Conservation (phyloP, 64 coral and sea anemone species). For the Porites australiensis region DNA sequence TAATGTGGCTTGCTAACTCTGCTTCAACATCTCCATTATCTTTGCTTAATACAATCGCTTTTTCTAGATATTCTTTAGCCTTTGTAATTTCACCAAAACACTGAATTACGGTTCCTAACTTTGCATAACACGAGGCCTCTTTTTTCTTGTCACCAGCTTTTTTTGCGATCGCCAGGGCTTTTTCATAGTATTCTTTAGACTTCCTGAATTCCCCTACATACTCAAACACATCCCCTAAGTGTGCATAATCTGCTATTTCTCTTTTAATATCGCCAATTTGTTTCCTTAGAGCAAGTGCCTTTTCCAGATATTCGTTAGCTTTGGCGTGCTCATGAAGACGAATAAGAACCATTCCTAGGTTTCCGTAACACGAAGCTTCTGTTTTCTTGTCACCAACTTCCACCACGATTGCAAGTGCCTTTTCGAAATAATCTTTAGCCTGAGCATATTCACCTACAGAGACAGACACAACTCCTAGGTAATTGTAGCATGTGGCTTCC, state of each 20-base stretch:
- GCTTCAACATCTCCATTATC: neutral
- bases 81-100: neutral
- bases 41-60: neutral
- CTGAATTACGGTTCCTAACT: neutral
- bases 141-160: too few species aligned
- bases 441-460: neutral
- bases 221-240: too few species aligned
- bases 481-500: neutral
- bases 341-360: neutral
- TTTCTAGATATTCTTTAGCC: neutral
- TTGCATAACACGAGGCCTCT: too few species aligned
- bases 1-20: neutral
- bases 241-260: too few species aligned
- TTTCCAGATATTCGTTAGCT: too few species aligned
- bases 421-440: neutral
- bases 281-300: too few species aligned
- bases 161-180: too few species aligned
- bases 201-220: too few species aligned
- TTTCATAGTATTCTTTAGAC: too few species aligned
- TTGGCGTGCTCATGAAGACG: too few species aligned
- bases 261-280: too few species aligned
- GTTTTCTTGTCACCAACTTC: neutral
- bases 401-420: neutral
- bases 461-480: neutral
- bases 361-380: neutral